phyloP scores from a whole-genome alignment of 1,140 invertebrate species.

The Neotoxoptera formosana region DNA sequence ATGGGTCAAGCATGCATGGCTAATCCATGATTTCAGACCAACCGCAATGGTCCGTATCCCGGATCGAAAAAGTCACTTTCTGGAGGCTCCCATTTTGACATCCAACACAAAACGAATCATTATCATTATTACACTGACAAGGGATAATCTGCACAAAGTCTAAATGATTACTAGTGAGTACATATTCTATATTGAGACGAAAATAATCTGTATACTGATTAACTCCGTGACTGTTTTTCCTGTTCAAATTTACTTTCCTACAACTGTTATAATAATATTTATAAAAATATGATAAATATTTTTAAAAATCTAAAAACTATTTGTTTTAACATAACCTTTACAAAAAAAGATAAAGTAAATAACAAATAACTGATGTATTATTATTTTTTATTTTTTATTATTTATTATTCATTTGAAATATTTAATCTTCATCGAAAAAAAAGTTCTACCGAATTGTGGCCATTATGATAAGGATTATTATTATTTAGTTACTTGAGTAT shows the following conservation, averaged over 20 bases:
- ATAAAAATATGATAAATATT: not conserved
- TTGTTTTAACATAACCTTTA: no score
- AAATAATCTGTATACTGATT: not conserved
- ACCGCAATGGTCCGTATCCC: not conserved
- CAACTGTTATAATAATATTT: not conserved
- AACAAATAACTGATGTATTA: no score
- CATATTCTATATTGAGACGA: not conserved
- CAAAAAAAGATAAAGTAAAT: no score
- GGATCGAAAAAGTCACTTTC: not conserved
- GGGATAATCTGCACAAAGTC: not conserved
- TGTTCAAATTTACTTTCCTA: not conserved
- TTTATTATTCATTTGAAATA: no score
- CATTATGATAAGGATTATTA: no score
- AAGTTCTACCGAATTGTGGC: no score
- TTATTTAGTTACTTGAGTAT: no score
- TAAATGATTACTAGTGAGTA: not conserved
- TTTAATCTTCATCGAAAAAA: no score
- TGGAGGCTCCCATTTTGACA: not conserved
- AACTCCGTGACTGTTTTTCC: not conserved
- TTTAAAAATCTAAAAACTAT: no score
- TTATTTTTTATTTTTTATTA: no score
- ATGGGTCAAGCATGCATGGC: constrained; percentile 5
- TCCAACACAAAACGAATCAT: not conserved
- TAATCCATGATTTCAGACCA: not conserved
- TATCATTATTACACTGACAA: constrained; percentile 8